A percentile compares a stretch with the other conserved stretches of the same genome.
Evolutionary conservation across 2,797 vertebrate species (phyloP).

Genomic region (Pampus argenteus): DNA sequence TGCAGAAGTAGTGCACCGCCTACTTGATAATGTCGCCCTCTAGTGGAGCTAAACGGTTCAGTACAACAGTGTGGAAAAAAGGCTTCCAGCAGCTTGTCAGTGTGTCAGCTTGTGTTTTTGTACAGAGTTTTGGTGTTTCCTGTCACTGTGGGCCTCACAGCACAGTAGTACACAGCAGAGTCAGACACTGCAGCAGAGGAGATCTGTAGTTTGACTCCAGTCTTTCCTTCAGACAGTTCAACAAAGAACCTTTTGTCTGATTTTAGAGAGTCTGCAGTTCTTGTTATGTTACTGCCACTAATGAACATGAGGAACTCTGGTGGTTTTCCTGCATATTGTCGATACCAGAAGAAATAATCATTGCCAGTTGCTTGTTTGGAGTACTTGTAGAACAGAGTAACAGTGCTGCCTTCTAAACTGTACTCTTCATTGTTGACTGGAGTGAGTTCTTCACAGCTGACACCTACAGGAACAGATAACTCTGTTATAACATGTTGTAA

Average conservation of each 20-base stretch:
- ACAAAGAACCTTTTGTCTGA: not conserved
- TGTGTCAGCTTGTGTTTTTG: too few relatives aligned
- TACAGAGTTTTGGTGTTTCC: too few relatives aligned
- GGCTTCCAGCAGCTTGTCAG: not conserved
- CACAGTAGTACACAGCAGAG: too few relatives aligned
- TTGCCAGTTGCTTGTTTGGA: accelerated
- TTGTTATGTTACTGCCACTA: too few relatives aligned
- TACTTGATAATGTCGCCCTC: conserved; percentile 5
- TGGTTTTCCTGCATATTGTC: conserved; percentile 37
- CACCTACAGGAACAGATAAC: not conserved
- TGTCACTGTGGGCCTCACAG: too few relatives aligned
- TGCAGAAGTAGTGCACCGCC: conserved; percentile 15
- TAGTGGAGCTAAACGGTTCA: conserved; percentile 1
- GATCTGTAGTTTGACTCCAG: not conserved
- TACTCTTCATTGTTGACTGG: not conserved
- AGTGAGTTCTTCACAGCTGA: conserved; percentile 14
- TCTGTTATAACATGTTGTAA: not conserved
- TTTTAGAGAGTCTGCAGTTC: too few relatives aligned
- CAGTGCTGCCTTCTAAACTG: conserved; percentile 9
- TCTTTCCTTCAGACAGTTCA: not conserved
- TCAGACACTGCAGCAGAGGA: too few relatives aligned
- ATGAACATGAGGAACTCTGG: not conserved
- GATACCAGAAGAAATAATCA: conserved; percentile 22
- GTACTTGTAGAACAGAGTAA: conserved; percentile 15
- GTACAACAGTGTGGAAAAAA: too few relatives aligned